Evolutionary conservation across 2,113 vertebrate genomes (phyloP).

Genomic region (Cyprinodon variegatus): DNA sequence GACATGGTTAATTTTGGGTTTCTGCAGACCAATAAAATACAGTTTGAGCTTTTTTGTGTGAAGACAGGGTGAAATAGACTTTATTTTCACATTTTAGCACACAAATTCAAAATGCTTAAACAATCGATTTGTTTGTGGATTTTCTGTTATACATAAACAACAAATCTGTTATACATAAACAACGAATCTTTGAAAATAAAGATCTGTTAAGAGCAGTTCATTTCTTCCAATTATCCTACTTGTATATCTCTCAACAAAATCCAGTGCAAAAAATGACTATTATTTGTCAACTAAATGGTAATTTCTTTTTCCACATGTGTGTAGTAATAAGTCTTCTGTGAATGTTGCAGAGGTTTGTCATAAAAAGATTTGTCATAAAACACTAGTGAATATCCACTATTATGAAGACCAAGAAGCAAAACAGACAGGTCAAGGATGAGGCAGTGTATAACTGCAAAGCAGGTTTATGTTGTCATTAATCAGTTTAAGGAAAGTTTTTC

Average conservation of each 20-base stretch:
- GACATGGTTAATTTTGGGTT: constrained; percentile 81
- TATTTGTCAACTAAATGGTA: not conserved
- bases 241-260: not conserved
- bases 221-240: not conserved
- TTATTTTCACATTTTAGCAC: not conserved
- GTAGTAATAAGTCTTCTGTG: not conserved
- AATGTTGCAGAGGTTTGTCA: not conserved
- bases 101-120: not conserved
- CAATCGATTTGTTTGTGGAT: not conserved
- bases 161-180: constrained; percentile 52
- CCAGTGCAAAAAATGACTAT: not conserved
- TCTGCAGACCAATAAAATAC: constrained; percentile 71
- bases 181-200: constrained; percentile 35
- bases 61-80: not conserved
- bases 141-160: constrained; percentile 20
- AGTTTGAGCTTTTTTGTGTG: not conserved
- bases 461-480: not conserved
- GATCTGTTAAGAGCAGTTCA: not conserved
- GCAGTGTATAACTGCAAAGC: not conserved
- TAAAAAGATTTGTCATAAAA: not conserved
- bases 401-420: not conserved
- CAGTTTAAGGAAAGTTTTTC: not conserved
- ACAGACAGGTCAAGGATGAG: not conserved
- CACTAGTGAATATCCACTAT: not conserved
- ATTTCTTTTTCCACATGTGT: not conserved